Conservation (phyloP, 1,140 invertebrate genomes). For the Zaprionus capensis region DNA sequence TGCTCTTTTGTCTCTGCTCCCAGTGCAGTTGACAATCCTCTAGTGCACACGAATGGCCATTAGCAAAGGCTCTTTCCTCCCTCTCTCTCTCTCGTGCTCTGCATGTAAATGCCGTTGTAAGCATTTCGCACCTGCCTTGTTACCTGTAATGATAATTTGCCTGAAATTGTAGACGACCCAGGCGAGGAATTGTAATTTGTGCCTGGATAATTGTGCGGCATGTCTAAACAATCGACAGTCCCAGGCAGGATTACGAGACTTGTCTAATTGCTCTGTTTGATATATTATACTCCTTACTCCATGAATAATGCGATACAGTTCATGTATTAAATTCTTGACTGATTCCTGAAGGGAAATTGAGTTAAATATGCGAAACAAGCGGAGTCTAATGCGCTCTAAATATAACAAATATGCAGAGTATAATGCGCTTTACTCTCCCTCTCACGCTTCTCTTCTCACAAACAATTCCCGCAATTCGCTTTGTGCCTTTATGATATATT, state of each 20-base stretch:
- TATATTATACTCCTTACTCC: background rate
- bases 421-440: background rate
- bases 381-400: background rate
- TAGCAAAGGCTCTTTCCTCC: conserved; percentile 18
- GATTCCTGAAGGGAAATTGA: background rate
- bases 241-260: conserved; percentile 8
- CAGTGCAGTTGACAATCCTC: conserved; percentile 21
- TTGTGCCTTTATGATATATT: conserved; percentile 34
- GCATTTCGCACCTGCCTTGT: conserved; percentile 68
- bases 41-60: conserved; percentile 42
- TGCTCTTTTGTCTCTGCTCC: background rate
- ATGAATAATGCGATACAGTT: conserved; percentile 26
- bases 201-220: conserved; percentile 41
- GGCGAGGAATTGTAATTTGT: conserved; percentile 10
- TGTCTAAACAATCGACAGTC: conserved; percentile 18
- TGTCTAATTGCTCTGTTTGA: conserved; percentile 24
- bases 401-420: background rate
- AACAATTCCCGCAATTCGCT: background rate
- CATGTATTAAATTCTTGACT: background rate
- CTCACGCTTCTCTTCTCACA: background rate
- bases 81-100: conserved; percentile 17
- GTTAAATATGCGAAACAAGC: background rate
- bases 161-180: conserved; percentile 34
- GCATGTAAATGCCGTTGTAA: conserved; percentile 61
- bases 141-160: conserved; percentile 64